phyloP scores from a whole-genome alignment of 1,140 invertebrate species.

The Drosophila subobscura region DNA sequence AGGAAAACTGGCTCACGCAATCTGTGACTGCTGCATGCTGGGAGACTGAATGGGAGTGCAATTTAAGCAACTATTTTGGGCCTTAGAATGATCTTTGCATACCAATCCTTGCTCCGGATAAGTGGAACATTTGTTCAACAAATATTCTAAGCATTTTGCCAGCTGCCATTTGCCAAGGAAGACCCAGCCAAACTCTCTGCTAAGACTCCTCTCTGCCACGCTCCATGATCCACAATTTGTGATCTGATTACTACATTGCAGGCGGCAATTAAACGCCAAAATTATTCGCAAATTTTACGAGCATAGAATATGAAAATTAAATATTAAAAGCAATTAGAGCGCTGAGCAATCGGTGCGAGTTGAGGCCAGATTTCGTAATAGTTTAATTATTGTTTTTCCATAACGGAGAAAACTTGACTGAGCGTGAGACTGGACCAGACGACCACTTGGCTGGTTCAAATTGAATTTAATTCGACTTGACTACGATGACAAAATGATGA shows the following conservation, averaged over 20 bases:
- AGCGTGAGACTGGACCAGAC: no score
- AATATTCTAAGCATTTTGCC: no score
- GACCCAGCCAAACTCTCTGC: not conserved
- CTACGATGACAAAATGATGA: constrained; percentile 75
- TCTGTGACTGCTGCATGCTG: not conserved
- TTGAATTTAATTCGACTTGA: constrained; percentile 77
- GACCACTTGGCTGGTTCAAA: constrained; percentile 29
- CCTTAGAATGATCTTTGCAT: no score
- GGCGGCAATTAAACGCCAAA: constrained; percentile 26
- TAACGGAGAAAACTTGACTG: no score
- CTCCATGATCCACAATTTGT: no score
- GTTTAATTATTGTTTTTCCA: constrained; percentile 62
- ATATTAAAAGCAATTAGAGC: constrained; percentile 47
- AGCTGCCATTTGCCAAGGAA: no score
- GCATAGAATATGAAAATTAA: constrained; percentile 4
- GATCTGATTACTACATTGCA: no score
- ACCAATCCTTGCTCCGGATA: no score
- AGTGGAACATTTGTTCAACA: no score
- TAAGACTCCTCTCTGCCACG: not conserved
- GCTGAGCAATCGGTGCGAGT: constrained; percentile 24
- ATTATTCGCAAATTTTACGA: not conserved
- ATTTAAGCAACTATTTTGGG: no score
- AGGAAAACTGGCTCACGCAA: constrained; percentile 13
- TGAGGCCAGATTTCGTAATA: constrained; percentile 56
- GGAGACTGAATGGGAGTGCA: no score